phyloP scores from a whole-genome alignment of 2,797 vertebrate genomes.

The Sebastes minor region DNA sequence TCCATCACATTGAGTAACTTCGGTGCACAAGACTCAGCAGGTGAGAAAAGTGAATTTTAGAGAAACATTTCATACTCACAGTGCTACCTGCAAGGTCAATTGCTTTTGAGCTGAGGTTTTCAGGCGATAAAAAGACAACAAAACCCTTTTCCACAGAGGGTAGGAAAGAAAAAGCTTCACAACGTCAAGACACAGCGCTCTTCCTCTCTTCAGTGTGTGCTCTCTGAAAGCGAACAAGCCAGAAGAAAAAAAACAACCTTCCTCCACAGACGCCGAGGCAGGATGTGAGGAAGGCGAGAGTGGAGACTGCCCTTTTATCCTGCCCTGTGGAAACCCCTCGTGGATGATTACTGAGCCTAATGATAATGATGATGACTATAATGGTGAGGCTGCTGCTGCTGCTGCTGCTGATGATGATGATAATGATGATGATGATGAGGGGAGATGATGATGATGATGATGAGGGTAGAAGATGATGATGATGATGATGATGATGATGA shows the following conservation, averaged over 20 bases:
- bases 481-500: conserved; percentile 70
- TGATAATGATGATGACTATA: conserved; percentile 89
- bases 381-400: conserved; percentile 78
- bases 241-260: conserved; percentile 20
- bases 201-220: not conserved
- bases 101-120: not conserved
- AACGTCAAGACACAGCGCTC: not conserved
- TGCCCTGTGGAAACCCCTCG: conserved; percentile 74
- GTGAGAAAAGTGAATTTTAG: not conserved
- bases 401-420: conserved; percentile 81
- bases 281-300: conserved; percentile 68
- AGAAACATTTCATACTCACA: conserved; percentile 56
- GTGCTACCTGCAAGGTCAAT: not conserved
- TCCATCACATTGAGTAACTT: not conserved
- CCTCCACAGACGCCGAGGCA: conserved; percentile 46
- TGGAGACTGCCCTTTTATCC: conserved; percentile 77
- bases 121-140: not conserved
- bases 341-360: conserved; percentile 85
- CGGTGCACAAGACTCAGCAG: not conserved
- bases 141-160: too few relatives aligned
- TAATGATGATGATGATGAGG: conserved; percentile 67
- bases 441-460: conserved; percentile 65
- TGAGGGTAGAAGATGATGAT: conserved; percentile 50
- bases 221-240: not conserved
- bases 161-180: conserved; percentile 7